phyloP scores from a whole-genome alignment of 2,888 invertebrate genomes.

The Sussaba pulchella region DNA sequence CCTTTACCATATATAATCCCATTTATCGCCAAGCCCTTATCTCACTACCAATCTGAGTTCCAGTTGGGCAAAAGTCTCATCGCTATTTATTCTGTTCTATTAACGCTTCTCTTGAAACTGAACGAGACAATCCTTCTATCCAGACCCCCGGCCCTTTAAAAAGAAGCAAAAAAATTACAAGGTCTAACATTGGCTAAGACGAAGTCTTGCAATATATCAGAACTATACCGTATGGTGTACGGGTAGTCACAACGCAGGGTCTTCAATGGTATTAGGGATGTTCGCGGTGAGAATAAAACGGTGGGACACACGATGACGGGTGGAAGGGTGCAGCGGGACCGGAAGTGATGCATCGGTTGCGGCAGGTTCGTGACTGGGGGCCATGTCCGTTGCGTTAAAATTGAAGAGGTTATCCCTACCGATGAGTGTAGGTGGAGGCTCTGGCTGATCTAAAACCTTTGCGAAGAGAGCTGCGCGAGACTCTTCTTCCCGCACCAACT shows the following conservation, averaged over 20 bases:
- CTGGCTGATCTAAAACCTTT: conserved; percentile 35
- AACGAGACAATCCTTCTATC: too few relatives aligned
- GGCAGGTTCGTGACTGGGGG: conserved; percentile 75
- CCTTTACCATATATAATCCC: too few relatives aligned
- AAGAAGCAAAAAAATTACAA: conserved; percentile 15
- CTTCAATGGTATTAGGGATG: conserved; percentile 37
- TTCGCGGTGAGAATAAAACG: neutral
- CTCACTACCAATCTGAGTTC: too few relatives aligned
- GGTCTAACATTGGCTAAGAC: conserved; percentile 18
- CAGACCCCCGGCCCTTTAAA: too few relatives aligned
- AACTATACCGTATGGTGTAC: neutral
- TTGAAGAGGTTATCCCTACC: conserved; percentile 76
- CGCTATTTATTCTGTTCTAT: too few relatives aligned
- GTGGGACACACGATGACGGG: conserved; percentile 1
- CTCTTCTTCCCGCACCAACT: conserved; percentile 45
- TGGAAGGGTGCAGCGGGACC: conserved; percentile 29
- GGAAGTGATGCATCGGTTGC: conserved; percentile 67
- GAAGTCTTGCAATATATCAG: conserved; percentile 37
- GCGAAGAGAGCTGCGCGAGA: conserved; percentile 40
- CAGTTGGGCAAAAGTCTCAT: too few relatives aligned
- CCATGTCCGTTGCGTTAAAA: conserved; percentile 75
- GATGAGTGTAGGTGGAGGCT: conserved; percentile 70
- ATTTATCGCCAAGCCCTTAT: too few relatives aligned
- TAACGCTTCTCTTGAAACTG: too few relatives aligned
- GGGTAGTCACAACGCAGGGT: conserved; percentile 18